Evolutionary conservation across 2,888 invertebrate species (phyloP), one percentile per base, ranked within the genome.

Genomic region (Formica aserva): DNA sequence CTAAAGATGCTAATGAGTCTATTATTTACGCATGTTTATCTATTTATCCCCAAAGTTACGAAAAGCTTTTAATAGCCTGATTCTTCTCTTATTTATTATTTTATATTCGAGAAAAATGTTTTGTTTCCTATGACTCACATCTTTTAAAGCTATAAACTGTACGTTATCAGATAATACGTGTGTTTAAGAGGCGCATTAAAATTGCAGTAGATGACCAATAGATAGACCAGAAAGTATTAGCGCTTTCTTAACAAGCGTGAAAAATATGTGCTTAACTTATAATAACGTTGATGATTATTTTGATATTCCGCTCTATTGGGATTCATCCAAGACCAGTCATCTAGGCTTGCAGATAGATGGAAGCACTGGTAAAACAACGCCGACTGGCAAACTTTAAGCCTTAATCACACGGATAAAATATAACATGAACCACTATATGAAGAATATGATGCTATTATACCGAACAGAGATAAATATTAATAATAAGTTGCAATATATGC

Each of bases 321-420:
- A 41, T 22, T 69, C 69, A 22, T 9, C 52, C 52, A 55, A n/a
- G 57, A 57, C 15, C 41, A 77, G 77, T 77, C 77, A 38, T 29
- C n/a, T 69, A 11, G 15, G 22, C 57, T 69, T 29, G 41, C 69
- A 57, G 77, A 41, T 29, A 77, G 77, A 77, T 77, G 77, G 77
- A 57, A 57, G 69, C 77, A 77, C 77, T 35, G 41, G 57, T 57
- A 57, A 55, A 77, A 57, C 26, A 38, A 38, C 15, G 9, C 4
- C 38, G 55, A 4, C 45, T 48, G 52, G 11, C 26, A 13, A n/a
- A 69, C 77, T 66, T 57, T 69, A 57, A 57, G 69, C 8, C 55
- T 77, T 29, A 69, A 41, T 69, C 77, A 67, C 11, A 38, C 22
- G 45, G 11, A 48, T 41, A 4, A 13, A 45, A 45, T 2, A 15